phyloP scores from a whole-genome alignment of 2,888 invertebrate species.

The Norana najaformis region DNA sequence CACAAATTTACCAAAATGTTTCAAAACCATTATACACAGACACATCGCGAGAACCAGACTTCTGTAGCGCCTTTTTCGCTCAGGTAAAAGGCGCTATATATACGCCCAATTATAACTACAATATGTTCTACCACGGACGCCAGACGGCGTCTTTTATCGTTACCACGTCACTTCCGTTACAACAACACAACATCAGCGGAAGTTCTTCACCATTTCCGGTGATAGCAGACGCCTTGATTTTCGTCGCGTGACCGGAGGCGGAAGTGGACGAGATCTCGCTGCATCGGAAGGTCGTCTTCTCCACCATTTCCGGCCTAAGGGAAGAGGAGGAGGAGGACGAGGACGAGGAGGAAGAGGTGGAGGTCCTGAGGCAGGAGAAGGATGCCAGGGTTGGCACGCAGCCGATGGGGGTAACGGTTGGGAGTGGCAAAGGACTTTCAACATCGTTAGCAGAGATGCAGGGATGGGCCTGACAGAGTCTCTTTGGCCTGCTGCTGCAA shows the following conservation, averaged over 20 bases:
- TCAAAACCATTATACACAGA: too few species aligned
- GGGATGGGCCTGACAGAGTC: neutral
- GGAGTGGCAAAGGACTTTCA: neutral
- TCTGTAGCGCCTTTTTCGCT: too few species aligned
- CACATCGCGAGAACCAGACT: neutral
- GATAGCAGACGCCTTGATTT: neutral
- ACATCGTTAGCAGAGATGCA: neutral
- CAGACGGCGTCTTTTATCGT: neutral
- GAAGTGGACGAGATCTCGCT: neutral
- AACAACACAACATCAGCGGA: neutral
- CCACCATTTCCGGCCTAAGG: neutral
- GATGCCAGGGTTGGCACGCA: neutral
- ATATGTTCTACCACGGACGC: neutral
- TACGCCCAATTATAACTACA: too few species aligned
- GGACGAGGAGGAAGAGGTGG: neutral
- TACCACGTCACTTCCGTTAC: neutral
- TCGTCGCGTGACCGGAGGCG: neutral
- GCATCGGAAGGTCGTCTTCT: neutral
- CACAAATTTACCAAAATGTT: too few species aligned
- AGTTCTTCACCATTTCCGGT: neutral
- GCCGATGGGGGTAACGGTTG: neutral
- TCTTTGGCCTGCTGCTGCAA: neutral
- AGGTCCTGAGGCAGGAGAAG: neutral
- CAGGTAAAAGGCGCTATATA: neutral
- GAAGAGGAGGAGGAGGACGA: too few species aligned